A percentile compares a stretch with the other conserved stretches of the same genome.
These are phyloP conservation scores for Aphrophora alni DNA, from an alignment of 2,888 invertebrate genomes.

Conservation along the genomic window DNA sequence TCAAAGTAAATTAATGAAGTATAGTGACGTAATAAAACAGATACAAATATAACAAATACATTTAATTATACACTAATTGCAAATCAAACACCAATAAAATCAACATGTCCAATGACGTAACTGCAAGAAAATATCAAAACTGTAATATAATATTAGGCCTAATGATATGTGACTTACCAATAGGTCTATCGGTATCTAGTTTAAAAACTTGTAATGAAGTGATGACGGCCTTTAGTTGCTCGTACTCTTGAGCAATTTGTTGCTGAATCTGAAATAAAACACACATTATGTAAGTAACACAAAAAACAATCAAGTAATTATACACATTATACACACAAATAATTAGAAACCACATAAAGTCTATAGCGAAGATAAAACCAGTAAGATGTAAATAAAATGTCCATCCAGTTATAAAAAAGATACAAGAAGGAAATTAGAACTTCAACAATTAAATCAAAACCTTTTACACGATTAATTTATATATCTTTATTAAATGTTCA, in stretches of 20 bases:
- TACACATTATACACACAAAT: no score
- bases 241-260: conserved; percentile 87
- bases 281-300: no score
- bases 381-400: no score
- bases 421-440: no score
- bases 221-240: conserved; percentile 84
- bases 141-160: no score
- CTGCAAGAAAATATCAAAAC: no score
- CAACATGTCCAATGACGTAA: background rate
- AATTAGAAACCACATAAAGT: no score
- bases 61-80: background rate
- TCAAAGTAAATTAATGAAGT: background rate
- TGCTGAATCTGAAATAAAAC: conserved; percentile 73
- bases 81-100: background rate
- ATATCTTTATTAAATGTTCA: no score
- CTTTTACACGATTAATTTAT: no score
- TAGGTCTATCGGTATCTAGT: conserved; percentile 64
- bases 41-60: conserved; percentile 44
- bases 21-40: conserved; percentile 45
- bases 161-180: conserved; percentile 54
- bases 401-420: no score
- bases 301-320: conserved; percentile 12
- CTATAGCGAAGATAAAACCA: no score
- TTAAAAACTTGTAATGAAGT: conserved; percentile 78
- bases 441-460: no score